phyloP scores from a whole-genome alignment of 2,888 invertebrate species.

The Thyatira batis region DNA sequence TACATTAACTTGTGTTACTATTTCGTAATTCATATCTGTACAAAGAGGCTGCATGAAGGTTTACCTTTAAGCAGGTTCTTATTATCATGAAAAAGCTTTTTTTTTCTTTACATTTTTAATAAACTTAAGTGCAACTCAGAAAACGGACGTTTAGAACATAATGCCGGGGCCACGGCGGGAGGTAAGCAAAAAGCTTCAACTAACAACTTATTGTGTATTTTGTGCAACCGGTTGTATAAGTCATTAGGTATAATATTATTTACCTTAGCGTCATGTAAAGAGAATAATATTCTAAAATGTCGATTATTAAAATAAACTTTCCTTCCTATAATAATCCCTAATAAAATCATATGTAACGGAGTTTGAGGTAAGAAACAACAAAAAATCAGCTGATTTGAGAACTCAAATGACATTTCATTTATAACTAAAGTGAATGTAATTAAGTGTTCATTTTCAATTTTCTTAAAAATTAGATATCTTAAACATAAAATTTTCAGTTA shows the following conservation, averaged over 20 bases:
- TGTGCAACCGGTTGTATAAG: neutral
- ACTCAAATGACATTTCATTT: too few relatives aligned
- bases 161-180: slow-evolving; percentile 2
- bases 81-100: neutral
- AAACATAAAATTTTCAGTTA: too few relatives aligned
- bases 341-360: too few relatives aligned
- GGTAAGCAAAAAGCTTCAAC: neutral
- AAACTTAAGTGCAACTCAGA: slow-evolving; percentile 44
- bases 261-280: too few relatives aligned
- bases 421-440: too few relatives aligned
- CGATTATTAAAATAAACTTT: too few relatives aligned
- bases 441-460: too few relatives aligned
- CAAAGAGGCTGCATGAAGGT: neutral
- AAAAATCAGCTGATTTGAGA: too few relatives aligned
- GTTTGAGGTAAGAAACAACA: too few relatives aligned
- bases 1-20: neutral
- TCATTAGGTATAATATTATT: neutral
- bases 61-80: neutral
- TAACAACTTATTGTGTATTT: neutral
- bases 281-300: too few relatives aligned
- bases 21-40: neutral
- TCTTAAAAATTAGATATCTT: too few relatives aligned
- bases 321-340: too few relatives aligned
- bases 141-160: slow-evolving; percentile 16
- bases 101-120: slow-evolving; percentile 50